These are phyloP conservation scores for Arrhopalites spinosus DNA, from an alignment of 2,888 invertebrate species.

Conservation along the genomic window DNA sequence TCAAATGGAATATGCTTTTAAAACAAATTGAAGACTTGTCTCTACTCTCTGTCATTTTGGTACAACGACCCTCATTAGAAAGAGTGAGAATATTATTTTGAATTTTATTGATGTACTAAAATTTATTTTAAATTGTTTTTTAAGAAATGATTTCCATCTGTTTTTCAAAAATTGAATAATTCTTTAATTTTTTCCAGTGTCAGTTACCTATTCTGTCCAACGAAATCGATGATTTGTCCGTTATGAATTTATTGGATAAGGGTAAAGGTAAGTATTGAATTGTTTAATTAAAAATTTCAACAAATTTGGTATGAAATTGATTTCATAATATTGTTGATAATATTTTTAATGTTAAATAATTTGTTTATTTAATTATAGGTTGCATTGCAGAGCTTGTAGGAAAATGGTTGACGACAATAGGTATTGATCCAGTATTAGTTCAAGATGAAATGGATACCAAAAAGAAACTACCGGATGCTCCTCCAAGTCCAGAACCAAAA, in stretches of 20 bases:
- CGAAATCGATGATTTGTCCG: conserved; percentile 56
- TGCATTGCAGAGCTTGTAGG: conserved; percentile 88
- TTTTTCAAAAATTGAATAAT: no score
- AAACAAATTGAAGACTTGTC: conserved; percentile 89
- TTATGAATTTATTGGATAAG: conserved; percentile 59
- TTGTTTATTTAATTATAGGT: conserved; percentile 68
- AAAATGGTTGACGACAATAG: conserved; percentile 79
- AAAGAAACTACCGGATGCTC: background rate
- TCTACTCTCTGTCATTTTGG: conserved; percentile 72
- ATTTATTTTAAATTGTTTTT: no score
- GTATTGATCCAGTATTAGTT: conserved; percentile 68
- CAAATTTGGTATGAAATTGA: background rate
- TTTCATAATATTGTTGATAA: no score
- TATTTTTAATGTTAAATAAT: no score
- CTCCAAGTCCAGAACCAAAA: conserved; percentile 33
- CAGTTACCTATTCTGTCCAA: conserved; percentile 45
- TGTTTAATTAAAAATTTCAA: background rate
- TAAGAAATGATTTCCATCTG: no score
- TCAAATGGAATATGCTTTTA: conserved; percentile 83
- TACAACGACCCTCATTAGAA: conserved; percentile 42
- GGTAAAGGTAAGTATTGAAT: conserved; percentile 58
- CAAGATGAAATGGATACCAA: conserved; percentile 56
- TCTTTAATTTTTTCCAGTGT: no score
- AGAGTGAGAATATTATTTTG: no score
- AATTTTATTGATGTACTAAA: no score